phyloP scores from a whole-genome alignment of 2,797 vertebrate species.

The Orestias chungarensis region DNA sequence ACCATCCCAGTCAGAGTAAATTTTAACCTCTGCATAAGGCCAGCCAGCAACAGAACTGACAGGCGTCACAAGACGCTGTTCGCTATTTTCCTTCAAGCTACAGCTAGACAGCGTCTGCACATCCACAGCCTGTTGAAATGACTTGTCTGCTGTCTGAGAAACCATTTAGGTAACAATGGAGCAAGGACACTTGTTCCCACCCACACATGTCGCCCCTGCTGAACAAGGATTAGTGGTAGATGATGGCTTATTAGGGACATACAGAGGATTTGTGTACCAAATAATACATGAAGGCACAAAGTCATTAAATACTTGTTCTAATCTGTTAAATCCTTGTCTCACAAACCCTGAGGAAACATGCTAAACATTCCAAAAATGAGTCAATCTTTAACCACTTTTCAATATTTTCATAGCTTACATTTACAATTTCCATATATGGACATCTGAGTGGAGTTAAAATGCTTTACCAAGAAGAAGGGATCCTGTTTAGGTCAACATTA shows the following conservation, averaged over 20 bases:
- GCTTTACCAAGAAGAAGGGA: conserved; percentile 1
- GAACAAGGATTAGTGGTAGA: conserved; percentile 48
- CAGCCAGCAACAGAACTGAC: conserved; percentile 2
- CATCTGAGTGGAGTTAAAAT: conserved; percentile 30
- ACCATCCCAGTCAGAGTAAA: neutral
- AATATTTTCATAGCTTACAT: conserved; percentile 6
- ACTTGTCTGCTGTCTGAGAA: conserved; percentile 11
- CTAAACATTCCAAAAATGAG: conserved; percentile 38
- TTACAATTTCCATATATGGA: neutral
- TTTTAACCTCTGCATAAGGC: conserved; percentile 13
- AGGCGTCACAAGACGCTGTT: neutral
- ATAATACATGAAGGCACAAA: conserved; percentile 37
- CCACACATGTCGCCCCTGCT: conserved; percentile 38
- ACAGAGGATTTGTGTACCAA: conserved; percentile 44
- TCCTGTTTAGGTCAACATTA: conserved; percentile 42
- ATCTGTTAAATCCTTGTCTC: conserved; percentile 4
- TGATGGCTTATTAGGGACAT: conserved; percentile 53
- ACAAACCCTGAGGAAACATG: conserved; percentile 26
- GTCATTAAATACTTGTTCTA: conserved; percentile 34
- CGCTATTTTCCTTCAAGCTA: neutral
- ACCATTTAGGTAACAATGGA: neutral
- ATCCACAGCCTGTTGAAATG: conserved; percentile 15
- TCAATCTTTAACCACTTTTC: conserved; percentile 30
- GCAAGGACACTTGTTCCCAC: neutral
- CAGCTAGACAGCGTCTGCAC: conserved; percentile 31